A percentile compares a stretch with the other conserved stretches of the same genome.
Conservation (phyloP, 2,888 invertebrate species). For the Oscheius myriophilus region DNA sequence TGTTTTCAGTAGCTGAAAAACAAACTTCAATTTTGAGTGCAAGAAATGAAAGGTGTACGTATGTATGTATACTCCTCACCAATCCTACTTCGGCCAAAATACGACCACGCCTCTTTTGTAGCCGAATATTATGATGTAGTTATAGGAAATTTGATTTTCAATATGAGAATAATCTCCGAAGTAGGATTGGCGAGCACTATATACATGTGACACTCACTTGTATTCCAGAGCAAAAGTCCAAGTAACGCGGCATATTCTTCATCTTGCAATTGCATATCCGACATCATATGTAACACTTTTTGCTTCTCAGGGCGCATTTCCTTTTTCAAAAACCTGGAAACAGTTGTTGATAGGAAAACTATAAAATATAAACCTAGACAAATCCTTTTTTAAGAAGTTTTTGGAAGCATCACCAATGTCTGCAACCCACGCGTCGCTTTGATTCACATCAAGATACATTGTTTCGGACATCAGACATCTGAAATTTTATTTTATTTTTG, state of each 20-base stretch:
- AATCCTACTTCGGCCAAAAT: too few relatives aligned
- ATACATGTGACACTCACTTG: too few relatives aligned
- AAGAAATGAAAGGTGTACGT: too few relatives aligned
- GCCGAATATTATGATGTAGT: too few relatives aligned
- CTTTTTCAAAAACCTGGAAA: slow-evolving; percentile 9
- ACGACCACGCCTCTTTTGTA: too few relatives aligned
- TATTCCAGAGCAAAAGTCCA: slow-evolving; percentile 16
- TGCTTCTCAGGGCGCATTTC: slow-evolving; percentile 23
- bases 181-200: too few relatives aligned
- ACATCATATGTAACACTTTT: slow-evolving; percentile 5
- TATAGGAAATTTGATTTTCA: too few relatives aligned
- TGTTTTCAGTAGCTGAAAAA: too few relatives aligned
- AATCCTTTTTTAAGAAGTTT: slow-evolving; percentile 4
- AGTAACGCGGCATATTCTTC: slow-evolving; percentile 9
- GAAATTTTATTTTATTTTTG: background rate
- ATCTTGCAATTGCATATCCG: slow-evolving; percentile 18
- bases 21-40: too few relatives aligned
- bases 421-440: slow-evolving; percentile 15
- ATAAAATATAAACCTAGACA: background rate
- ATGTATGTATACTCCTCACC: too few relatives aligned
- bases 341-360: background rate
- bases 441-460: slow-evolving; percentile 18
- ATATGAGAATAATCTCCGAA: too few relatives aligned
- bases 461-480: slow-evolving; percentile 22
- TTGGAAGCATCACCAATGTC: background rate